Percentiles rank a stretch among this genome's conserved stretches.
Conservation (phyloP, 2,113 vertebrate species). For the Cnemophilus loriae region DNA sequence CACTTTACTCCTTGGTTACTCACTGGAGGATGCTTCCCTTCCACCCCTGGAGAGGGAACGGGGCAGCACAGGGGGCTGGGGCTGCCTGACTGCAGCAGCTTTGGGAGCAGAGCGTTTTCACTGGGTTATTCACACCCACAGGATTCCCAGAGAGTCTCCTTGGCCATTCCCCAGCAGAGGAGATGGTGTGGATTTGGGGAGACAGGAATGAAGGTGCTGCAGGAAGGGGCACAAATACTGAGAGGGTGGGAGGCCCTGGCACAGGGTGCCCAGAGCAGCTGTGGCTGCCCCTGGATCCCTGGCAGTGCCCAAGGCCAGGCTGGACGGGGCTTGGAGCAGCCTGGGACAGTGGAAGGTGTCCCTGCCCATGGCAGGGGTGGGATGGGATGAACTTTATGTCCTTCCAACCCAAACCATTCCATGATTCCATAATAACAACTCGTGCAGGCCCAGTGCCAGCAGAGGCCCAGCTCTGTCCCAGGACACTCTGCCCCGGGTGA, state of each 20-base stretch:
- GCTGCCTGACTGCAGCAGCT: background rate
- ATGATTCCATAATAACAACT: background rate
- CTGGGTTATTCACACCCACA: background rate
- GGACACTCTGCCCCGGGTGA: background rate
- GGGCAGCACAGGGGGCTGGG: background rate
- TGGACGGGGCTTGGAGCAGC: background rate
- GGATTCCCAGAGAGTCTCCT: background rate
- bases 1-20: background rate
- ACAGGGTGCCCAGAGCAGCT: background rate
- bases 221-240: background rate
- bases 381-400: rapidly evolving
- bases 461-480: background rate
- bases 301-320: background rate
- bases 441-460: background rate
- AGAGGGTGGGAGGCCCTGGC: background rate
- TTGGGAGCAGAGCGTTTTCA: background rate
- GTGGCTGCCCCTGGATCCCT: background rate
- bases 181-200: background rate
- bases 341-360: background rate
- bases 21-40: background rate
- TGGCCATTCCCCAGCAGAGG: background rate
- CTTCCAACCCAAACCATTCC: background rate
- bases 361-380: background rate
- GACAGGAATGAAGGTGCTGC: background rate
- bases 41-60: background rate